Evolutionary conservation across 2,888 invertebrate genomes (phyloP), one percentile per base, ranked within the genome.

Genomic region (Tipula helvola): DNA sequence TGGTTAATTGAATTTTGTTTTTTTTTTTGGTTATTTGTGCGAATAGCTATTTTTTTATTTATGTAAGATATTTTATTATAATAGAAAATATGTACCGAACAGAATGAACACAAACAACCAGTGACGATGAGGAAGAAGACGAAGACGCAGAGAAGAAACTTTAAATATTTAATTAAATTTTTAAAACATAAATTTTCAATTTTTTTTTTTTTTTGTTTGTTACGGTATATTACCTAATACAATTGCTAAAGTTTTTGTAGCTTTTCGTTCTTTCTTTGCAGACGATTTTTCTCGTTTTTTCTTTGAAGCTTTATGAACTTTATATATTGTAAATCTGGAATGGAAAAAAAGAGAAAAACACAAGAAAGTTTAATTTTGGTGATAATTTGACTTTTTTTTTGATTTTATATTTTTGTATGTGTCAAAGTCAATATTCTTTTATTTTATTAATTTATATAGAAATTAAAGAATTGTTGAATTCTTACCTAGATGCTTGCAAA

Each of bases 231-330:
- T 92, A 99, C 99, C 99, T 91, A 99, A 94, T 88, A 99, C 99
- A 91, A 99, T 99, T 87, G 99, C 99, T 88, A 99, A 92, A 8
- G 99, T 99, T 93, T 99, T 99, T 8, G 99, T 99, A 44, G 99
- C 99, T 92, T 99, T 98, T 87, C 98, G 94, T 90, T 99, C 99
- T 89, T 97, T 97, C 91, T 96, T 97, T 3, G 97, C 97, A 0
- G 97, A 97, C 36, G 97, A 97, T 90, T 97, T 98, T 90, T 98
- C 98, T 86, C 97, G 93, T 92, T 98, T 98, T 93, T 98, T 98
- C 91, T 97, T 95, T 90, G 97, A 97, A 84, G 97, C 97, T 92
- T 98, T 98, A 93, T 97, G 97, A 87, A 97, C 96, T 92, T 97
- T 97, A 92, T 97, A 97, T 90, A 97, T 97, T 88, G 97, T 97